Evolutionary conservation across 2,888 invertebrate genomes (phyloP), one percentile per base, ranked within the genome.

Genomic region (Belgica antarctica): DNA sequence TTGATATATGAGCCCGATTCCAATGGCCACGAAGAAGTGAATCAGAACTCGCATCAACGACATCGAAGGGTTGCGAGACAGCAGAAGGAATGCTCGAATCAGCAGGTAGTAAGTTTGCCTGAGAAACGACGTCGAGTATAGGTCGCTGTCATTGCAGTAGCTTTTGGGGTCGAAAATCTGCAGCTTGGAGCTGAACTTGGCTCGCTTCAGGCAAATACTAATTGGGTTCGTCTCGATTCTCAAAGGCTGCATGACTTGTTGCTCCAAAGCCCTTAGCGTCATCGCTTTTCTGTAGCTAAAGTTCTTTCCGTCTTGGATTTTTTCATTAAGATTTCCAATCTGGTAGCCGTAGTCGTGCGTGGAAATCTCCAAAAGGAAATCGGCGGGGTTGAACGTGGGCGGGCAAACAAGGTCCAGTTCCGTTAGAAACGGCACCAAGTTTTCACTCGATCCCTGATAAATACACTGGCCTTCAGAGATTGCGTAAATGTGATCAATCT

Each of bases 401-500:
- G 95, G 96, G 78, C 96, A 96, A 27, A 83, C 81, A 12, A 94
- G 81, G 73, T 86, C 85, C 71, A 88, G 81, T 73, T 85, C 84
- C 66, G 84, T 82, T 72, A 96, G 81, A 81, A 88, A 96, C 0
- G 91, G 89, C 62, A 95, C 82, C 22, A 96, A 79, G 71, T 87
- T 86, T 28, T 84, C 82, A 0, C 92, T 86, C 0, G 89, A 86
- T 7, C 96, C 96, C 72, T 90, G 87, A 77, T 90, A 92, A 17
- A 89, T 86, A 76, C 92, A 92, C 73, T 84, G 83, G 0, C 95
- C 96, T 31, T 85, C 87, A 0, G 89, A 88, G 19, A 96, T 80
- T 31, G 91, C 89, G 78, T 94, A 95, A 46, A 96, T 79, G 77
- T 93, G 87, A 80, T 96, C 94, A 77, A 96, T 91, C 87, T 92